phyloP scores from a whole-genome alignment of 2,888 invertebrate genomes.

The Thymelicus acteon region DNA sequence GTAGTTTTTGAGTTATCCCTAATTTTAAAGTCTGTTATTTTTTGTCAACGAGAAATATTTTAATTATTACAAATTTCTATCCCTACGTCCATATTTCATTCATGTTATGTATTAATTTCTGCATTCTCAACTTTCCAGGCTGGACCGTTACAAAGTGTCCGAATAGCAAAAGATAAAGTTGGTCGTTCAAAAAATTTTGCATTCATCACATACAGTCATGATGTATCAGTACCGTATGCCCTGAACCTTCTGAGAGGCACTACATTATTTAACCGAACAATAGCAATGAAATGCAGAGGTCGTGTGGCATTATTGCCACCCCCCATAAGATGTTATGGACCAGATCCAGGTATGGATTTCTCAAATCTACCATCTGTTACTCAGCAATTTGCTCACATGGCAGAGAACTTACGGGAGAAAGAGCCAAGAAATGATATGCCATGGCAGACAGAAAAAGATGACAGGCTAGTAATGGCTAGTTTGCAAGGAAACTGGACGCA shows the following conservation, averaged over 20 bases:
- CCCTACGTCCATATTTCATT: too few species aligned
- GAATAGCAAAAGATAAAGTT: slow-evolving; percentile 90
- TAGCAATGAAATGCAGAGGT: slow-evolving; percentile 77
- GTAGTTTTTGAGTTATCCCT: too few species aligned
- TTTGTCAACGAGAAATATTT: too few species aligned
- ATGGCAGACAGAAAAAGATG: slow-evolving; percentile 52
- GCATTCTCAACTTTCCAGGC: slow-evolving; percentile 77
- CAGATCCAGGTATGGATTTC: slow-evolving; percentile 62
- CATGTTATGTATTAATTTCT: slow-evolving; percentile 8
- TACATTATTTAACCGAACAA: slow-evolving; percentile 85
- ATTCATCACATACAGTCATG: slow-evolving; percentile 91
- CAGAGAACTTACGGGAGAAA: slow-evolving; percentile 62
- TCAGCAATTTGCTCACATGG: slow-evolving; percentile 73
- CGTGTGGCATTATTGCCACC: slow-evolving; percentile 63
- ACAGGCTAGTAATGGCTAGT: slow-evolving; percentile 71
- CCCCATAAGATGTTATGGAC: slow-evolving; percentile 68
- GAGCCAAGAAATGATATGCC: slow-evolving; percentile 51
- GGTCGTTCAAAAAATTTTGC: slow-evolving; percentile 89
- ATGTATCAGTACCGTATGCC: slow-evolving; percentile 90
- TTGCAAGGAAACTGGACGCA: slow-evolving; percentile 81
- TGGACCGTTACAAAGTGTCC: slow-evolving; percentile 91
- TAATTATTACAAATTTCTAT: too few species aligned
- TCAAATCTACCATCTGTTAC: slow-evolving; percentile 55
- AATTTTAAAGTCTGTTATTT: too few species aligned
- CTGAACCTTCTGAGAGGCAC: slow-evolving; percentile 90